phyloP scores from a whole-genome alignment of 2,888 invertebrate genomes.

The Drosophila melanosoma region DNA sequence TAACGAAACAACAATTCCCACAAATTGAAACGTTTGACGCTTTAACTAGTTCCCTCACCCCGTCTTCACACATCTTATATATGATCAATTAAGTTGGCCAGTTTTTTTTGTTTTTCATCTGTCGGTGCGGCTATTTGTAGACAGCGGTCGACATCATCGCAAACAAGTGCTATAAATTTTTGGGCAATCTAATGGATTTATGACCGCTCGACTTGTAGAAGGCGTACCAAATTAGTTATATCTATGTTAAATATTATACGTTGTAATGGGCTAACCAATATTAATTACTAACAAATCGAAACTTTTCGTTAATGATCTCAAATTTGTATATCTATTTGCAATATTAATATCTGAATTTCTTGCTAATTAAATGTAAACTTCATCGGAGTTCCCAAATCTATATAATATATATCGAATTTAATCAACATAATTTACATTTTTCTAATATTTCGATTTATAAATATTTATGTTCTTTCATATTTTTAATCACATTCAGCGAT shows the following conservation, averaged over 20 bases:
- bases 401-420: not conserved
- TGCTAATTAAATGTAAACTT: not conserved
- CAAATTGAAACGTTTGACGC: slow-evolving; percentile 50
- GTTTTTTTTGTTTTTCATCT: not conserved
- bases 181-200: slow-evolving; percentile 47
- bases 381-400: not conserved
- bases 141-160: slow-evolving; percentile 2
- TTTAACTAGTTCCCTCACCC: slow-evolving; percentile 22
- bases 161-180: slow-evolving; percentile 10
- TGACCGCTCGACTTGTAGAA: slow-evolving; percentile 26
- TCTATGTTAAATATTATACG: slow-evolving; percentile 14
- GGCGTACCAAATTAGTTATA: slow-evolving; percentile 22
- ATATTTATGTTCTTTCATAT: not conserved
- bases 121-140: slow-evolving; percentile 19
- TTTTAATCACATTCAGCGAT: not conserved
- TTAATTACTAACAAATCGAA: slow-evolving; percentile 8
- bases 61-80: slow-evolving; percentile 18
- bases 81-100: slow-evolving; percentile 37
- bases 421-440: not conserved
- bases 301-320: not conserved
- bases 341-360: not conserved
- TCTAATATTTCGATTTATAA: not conserved
- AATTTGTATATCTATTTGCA: not conserved
- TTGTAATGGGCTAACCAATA: slow-evolving; percentile 1
- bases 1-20: not conserved